Evolutionary conservation across 2,888 invertebrate species (phyloP).

Genomic region (Bruchidius siliquastri): DNA sequence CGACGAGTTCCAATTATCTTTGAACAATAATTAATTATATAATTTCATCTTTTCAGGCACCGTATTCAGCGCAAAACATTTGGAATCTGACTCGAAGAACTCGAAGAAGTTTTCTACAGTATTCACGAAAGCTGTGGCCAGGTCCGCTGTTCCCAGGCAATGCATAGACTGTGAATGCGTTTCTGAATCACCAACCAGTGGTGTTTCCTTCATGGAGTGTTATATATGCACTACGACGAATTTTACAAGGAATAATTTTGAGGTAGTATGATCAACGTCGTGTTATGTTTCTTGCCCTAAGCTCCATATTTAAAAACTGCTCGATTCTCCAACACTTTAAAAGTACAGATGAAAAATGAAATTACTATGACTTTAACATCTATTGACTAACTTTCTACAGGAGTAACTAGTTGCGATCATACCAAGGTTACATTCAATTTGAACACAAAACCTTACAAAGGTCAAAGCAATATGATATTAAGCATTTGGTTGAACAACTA

Average conservation of each 20-base stretch:
- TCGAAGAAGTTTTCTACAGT: constrained; percentile 62
- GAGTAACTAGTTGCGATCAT: no score
- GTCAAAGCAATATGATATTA: no score
- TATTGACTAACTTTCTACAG: no score
- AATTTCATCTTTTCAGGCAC: constrained; percentile 44
- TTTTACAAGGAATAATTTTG: constrained; percentile 21
- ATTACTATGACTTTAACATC: no score
- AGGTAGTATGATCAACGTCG: constrained; percentile 3
- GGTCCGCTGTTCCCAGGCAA: constrained; percentile 55
- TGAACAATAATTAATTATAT: not conserved
- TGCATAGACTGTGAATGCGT: constrained; percentile 69
- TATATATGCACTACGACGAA: constrained; percentile 50
- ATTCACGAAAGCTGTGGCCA: constrained; percentile 62
- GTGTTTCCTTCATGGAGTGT: constrained; percentile 63
- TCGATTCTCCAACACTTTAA: no score
- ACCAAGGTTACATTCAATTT: no score
- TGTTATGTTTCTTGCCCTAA: not conserved
- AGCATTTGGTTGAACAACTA: no score
- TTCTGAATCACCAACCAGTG: constrained; percentile 55
- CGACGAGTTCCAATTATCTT: no score
- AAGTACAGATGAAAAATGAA: no score
- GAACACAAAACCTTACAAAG: no score
- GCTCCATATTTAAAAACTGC: not conserved
- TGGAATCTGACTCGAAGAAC: constrained; percentile 54
- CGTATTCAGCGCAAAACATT: constrained; percentile 58